Conservation (phyloP, 2,113 vertebrate genomes). For the Nibea coibor region DNA sequence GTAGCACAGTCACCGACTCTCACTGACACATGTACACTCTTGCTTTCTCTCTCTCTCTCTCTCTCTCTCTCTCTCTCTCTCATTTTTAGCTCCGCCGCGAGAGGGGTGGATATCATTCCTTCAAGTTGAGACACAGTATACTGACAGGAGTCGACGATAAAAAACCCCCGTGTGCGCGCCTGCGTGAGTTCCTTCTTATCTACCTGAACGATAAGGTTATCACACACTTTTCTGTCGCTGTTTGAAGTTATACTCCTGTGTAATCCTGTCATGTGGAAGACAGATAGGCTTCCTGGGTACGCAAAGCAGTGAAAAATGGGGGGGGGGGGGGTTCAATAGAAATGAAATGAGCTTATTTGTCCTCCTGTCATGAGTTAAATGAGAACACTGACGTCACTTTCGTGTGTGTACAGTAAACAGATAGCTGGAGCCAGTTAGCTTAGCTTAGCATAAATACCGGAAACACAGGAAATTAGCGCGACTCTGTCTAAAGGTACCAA, state of each 20-base stretch:
- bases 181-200: conserved; percentile 45
- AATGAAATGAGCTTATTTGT: not conserved
- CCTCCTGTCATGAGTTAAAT: not conserved
- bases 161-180: conserved; percentile 8
- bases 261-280: not conserved
- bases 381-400: not conserved
- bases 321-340: no score
- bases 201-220: conserved; percentile 37
- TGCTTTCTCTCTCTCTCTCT: not conserved
- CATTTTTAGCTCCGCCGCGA: conserved; percentile 22
- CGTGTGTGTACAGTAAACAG: not conserved
- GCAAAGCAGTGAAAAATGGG: not conserved
- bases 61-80: conserved; percentile 26
- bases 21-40: conserved; percentile 26
- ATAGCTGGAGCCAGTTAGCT: not conserved
- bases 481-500: not conserved
- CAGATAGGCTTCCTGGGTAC: not conserved
- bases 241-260: conserved; percentile 19
- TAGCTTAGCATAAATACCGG: not conserved
- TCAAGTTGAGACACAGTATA: conserved; percentile 30
- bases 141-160: conserved; percentile 38
- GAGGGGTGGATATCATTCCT: conserved; percentile 19
- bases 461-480: not conserved
- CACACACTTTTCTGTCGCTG: conserved; percentile 11
- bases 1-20: conserved; percentile 51